Percentiles rank a stretch among this genome's conserved stretches.
Evolutionary conservation across 1,140 invertebrate species (phyloP).

Genomic region (Lepidotrigona ventralis): DNA sequence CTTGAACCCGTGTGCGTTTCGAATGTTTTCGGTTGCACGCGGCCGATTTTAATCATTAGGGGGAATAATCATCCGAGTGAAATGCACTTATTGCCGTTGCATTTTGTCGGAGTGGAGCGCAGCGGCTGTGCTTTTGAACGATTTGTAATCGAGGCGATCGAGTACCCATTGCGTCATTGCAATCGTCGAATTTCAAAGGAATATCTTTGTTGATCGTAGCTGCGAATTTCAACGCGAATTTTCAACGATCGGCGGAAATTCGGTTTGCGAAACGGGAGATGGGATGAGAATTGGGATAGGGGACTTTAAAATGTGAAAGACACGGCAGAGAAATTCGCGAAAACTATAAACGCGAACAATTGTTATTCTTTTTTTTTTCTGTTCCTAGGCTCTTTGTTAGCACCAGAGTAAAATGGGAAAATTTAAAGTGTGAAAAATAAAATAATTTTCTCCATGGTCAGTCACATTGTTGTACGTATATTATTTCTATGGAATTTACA

Average conservation of each 20-base stretch:
- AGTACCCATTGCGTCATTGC: background rate
- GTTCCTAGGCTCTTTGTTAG: no score
- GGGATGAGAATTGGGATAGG: no score
- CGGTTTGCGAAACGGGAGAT: no score
- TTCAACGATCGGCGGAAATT: background rate
- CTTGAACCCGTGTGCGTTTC: background rate
- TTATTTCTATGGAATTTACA: no score
- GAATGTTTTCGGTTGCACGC: background rate
- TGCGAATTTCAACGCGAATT: no score
- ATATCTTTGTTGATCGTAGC: background rate
- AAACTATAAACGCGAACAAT: no score
- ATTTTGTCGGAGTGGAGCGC: background rate
- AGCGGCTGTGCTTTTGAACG: background rate
- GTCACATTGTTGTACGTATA: no score
- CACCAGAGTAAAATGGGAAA: no score
- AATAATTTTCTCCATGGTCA: background rate
- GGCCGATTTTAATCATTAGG: conserved; percentile 29
- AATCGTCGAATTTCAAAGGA: background rate
- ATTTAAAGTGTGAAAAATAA: background rate
- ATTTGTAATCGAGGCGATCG: conserved; percentile 23
- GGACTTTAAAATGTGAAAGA: background rate
- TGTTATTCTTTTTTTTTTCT: no score
- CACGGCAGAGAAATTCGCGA: no score
- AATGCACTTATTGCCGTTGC: conserved; percentile 11
- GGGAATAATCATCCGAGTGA: conserved; percentile 3